Evolutionary conservation across 1,140 invertebrate genomes (phyloP).

Genomic region (Zaprionus inermis): DNA sequence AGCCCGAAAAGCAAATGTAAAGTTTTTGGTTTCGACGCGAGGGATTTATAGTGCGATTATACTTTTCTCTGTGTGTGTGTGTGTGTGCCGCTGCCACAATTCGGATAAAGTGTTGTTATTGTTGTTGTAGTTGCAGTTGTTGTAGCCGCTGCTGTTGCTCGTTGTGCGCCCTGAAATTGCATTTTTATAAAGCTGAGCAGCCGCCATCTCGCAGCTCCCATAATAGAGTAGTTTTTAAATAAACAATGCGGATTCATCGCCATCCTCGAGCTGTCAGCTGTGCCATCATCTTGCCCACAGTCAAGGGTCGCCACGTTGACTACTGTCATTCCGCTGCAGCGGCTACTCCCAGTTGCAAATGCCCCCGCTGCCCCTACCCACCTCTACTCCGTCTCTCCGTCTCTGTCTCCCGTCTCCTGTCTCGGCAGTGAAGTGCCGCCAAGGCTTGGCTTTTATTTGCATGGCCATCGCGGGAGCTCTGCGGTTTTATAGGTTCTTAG

Average conservation of each 20-base stretch:
- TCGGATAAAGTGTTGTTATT: slow-evolving; percentile 34
- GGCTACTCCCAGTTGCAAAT: slow-evolving; percentile 20
- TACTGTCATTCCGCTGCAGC: slow-evolving; percentile 37
- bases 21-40: slow-evolving; percentile 62
- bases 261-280: slow-evolving; percentile 32
- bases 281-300: slow-evolving; percentile 40
- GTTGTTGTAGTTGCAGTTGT: slow-evolving; percentile 24
- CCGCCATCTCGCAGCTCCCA: slow-evolving; percentile 37
- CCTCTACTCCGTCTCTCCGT: neutral
- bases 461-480: slow-evolving; percentile 50
- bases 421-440: neutral
- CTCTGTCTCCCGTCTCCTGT: neutral
- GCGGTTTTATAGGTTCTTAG: slow-evolving; percentile 58
- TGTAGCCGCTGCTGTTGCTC: slow-evolving; percentile 10
- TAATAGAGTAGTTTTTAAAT: slow-evolving; percentile 67
- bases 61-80: slow-evolving; percentile 48
- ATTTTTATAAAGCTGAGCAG: slow-evolving; percentile 62
- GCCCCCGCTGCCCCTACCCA: too few species aligned
- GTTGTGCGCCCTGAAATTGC: slow-evolving; percentile 57
- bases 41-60: slow-evolving; percentile 63
- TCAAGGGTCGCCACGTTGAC: slow-evolving; percentile 42
- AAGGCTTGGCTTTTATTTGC: slow-evolving; percentile 50
- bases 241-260: slow-evolving; percentile 57
- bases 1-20: slow-evolving; percentile 53
- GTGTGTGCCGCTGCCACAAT: slow-evolving; percentile 27